These are phyloP conservation scores for Scytalopus superciliaris DNA, from an alignment of 2,113 vertebrate genomes.

Conservation along the genomic window DNA sequence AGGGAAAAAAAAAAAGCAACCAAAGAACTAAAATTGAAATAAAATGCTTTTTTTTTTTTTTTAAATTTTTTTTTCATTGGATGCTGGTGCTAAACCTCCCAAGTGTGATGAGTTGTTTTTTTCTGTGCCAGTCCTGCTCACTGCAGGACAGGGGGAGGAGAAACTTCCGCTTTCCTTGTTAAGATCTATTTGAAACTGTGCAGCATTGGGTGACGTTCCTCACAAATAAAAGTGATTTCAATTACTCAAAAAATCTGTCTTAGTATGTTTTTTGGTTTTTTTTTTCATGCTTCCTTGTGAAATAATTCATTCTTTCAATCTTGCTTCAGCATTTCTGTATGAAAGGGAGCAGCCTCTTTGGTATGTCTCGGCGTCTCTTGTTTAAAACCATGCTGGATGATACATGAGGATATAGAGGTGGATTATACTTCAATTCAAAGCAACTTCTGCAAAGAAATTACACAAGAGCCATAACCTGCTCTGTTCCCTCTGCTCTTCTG, in stretches of 20 bases:
- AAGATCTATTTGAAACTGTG: conserved; percentile 71
- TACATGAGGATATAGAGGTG: background rate
- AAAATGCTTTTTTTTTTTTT: conserved; percentile 61
- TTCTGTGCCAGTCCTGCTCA: conserved; percentile 72
- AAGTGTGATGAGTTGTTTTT: conserved; percentile 68
- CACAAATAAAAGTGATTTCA: conserved; percentile 73
- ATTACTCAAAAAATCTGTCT: background rate
- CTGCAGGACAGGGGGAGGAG: conserved; percentile 67
- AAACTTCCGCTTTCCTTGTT: conserved; percentile 67
- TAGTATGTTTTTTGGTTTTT: background rate
- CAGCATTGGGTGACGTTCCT: conserved; percentile 69
- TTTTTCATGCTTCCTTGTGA: no score
- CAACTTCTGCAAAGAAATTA: background rate
- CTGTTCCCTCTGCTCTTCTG: background rate
- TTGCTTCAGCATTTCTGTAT: background rate
- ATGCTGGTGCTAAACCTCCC: conserved; percentile 79
- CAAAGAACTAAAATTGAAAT: conserved; percentile 73
- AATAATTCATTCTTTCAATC: background rate
- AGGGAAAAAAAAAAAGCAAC: conserved; percentile 50
- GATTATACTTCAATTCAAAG: background rate
- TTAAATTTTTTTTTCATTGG: conserved; percentile 68
- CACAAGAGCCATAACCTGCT: background rate
- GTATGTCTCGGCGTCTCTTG: background rate
- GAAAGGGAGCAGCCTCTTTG: background rate
- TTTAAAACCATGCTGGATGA: background rate